Conservation (phyloP, 2,797 vertebrate genomes). For the Heteromormyrus szaboi region DNA sequence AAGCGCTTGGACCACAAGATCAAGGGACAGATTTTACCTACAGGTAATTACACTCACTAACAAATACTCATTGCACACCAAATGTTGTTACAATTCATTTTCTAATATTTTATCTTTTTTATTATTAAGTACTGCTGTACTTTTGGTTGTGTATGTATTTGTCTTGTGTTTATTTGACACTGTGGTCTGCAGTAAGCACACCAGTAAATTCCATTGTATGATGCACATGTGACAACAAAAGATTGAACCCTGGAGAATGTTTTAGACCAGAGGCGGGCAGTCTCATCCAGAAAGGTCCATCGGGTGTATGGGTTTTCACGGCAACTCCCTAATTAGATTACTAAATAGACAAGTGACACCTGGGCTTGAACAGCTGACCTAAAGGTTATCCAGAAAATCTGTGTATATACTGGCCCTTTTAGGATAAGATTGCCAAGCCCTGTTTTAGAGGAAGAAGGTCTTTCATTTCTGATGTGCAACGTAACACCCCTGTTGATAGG, state of each 20-base stretch:
- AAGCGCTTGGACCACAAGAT: not conserved
- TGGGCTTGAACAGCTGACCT: not conserved
- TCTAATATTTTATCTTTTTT: slow-evolving; percentile 22
- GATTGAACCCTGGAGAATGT: not conserved
- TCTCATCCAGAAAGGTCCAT: not conserved
- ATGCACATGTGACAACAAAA: not conserved
- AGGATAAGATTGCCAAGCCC: not conserved
- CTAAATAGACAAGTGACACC: not conserved
- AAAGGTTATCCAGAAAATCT: not conserved
- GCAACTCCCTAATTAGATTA: not conserved
- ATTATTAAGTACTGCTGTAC: not conserved
- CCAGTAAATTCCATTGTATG: not conserved
- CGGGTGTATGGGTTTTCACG: not conserved
- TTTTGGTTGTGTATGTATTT: not conserved
- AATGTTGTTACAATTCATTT: not conserved
- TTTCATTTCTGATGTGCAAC: slow-evolving; percentile 49
- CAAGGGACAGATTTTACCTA: not conserved
- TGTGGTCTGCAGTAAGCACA: not conserved
- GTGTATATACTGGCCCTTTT: not conserved
- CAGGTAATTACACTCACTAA: not conserved
- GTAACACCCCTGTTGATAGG: slow-evolving; percentile 34
- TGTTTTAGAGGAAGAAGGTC: slow-evolving; percentile 34
- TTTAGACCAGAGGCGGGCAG: not conserved
- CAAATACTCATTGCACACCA: not conserved
- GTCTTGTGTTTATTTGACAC: not conserved